Conservation (phyloP, 2,888 invertebrate species). For the Synergus japonicus region DNA sequence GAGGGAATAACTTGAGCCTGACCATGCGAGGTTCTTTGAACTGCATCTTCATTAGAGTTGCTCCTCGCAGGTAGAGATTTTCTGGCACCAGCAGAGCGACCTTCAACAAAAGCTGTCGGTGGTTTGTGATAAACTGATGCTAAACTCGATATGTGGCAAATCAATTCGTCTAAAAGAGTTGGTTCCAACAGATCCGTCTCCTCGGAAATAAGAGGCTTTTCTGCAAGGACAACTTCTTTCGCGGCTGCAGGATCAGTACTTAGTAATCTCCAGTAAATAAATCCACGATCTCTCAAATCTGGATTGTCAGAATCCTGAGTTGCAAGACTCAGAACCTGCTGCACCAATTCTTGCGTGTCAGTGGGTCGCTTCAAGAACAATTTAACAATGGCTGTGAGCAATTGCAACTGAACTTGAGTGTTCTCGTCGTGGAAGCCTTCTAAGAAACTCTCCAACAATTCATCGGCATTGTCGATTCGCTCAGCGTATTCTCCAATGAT, state of each 20-base stretch:
- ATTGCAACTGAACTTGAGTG: slow-evolving; percentile 96
- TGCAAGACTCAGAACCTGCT: slow-evolving; percentile 93
- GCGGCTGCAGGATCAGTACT: slow-evolving; percentile 99
- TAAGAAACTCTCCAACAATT: slow-evolving; percentile 96
- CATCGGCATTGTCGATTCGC: slow-evolving; percentile 99
- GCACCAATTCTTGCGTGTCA: slow-evolving; percentile 98
- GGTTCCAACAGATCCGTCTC: slow-evolving; percentile 99
- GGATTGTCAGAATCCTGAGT: slow-evolving; percentile 98
- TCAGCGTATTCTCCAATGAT: slow-evolving; percentile 99
- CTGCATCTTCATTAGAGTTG: slow-evolving; percentile 69
- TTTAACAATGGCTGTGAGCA: slow-evolving; percentile 98
- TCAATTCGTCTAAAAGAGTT: slow-evolving; percentile 97
- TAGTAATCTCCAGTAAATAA: slow-evolving; percentile 98
- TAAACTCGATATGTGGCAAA: slow-evolving; percentile 98
- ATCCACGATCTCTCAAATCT: slow-evolving; percentile 97
- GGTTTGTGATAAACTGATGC: slow-evolving; percentile 99
- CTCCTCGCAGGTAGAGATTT: slow-evolving; percentile 86
- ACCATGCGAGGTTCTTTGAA: slow-evolving; percentile 58
- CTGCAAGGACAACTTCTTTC: slow-evolving; percentile 98
- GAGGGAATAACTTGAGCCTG: slow-evolving; percentile 82
- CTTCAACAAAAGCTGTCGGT: slow-evolving; percentile 98
- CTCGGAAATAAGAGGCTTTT: slow-evolving; percentile 99
- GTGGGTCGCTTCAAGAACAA: slow-evolving; percentile 98
- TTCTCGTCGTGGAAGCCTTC: slow-evolving; percentile 99
- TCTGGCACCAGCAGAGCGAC: slow-evolving; percentile 86